Evolutionary conservation across 2,797 vertebrate species (phyloP).

Genomic region (Eulemur coronatus): DNA sequence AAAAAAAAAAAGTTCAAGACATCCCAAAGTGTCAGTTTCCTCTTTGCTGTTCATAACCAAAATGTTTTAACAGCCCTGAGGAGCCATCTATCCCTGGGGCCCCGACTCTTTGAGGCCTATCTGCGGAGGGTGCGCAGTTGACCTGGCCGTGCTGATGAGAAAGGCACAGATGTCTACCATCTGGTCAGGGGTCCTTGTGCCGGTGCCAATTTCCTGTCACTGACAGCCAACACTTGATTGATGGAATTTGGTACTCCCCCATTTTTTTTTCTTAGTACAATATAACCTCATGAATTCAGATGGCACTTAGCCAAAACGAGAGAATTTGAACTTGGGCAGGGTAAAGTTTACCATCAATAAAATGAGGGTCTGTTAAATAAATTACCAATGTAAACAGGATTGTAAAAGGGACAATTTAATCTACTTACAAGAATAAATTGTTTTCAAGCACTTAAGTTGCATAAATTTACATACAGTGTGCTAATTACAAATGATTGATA

Average conservation of each 20-base stretch:
- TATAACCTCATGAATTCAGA: slow-evolving; percentile 72
- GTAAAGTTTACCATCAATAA: slow-evolving; percentile 75
- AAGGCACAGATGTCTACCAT: slow-evolving; percentile 73
- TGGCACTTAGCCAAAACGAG: slow-evolving; percentile 70
- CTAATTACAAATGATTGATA: slow-evolving; percentile 82
- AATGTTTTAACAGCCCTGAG: slow-evolving; percentile 55
- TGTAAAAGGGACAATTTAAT: slow-evolving; percentile 79
- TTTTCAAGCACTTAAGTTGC: slow-evolving; percentile 78
- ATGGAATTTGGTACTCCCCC: slow-evolving; percentile 69
- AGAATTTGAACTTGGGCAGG: slow-evolving; percentile 75
- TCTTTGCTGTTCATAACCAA: slow-evolving; percentile 46
- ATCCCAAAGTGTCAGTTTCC: slow-evolving; percentile 29
- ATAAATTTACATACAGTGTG: slow-evolving; percentile 80
- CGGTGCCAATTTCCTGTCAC: slow-evolving; percentile 72
- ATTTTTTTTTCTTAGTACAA: slow-evolving; percentile 54
- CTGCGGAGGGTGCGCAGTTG: neutral
- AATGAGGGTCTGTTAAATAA: slow-evolving; percentile 77
- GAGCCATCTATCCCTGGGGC: neutral
- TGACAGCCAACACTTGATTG: slow-evolving; percentile 72
- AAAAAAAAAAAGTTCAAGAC: neutral
- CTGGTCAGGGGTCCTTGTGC: slow-evolving; percentile 63
- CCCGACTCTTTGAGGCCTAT: slow-evolving; percentile 25
- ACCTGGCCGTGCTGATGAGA: slow-evolving; percentile 53
- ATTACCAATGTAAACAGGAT: slow-evolving; percentile 78
- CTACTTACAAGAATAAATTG: slow-evolving; percentile 79